phyloP scores from a whole-genome alignment of 2,113 vertebrate species.

The Sphyrna mokarran region DNA sequence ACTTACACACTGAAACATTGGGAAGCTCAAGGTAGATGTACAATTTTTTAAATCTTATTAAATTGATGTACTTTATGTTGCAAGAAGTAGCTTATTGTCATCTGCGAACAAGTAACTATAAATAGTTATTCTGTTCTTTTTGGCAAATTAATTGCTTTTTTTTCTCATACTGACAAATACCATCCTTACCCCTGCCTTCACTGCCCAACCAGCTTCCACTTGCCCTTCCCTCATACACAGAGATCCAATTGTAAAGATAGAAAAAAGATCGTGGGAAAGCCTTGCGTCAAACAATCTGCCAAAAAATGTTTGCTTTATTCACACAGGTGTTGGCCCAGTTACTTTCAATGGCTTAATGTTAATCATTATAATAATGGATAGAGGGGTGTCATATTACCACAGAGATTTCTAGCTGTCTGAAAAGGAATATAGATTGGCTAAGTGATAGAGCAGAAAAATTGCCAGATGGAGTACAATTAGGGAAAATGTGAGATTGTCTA shows the following conservation, averaged over 20 bases:
- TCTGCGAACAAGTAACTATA: background rate
- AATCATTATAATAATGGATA: background rate
- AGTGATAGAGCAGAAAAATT: no score
- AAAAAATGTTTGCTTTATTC: background rate
- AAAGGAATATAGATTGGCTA: no score
- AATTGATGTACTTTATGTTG: background rate
- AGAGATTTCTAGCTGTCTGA: background rate
- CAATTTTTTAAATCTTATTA: background rate
- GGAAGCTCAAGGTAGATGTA: background rate
- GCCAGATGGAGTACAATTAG: no score
- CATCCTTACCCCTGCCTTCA: background rate
- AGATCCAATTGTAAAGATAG: background rate
- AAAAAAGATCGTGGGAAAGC: background rate
- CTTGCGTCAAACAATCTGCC: background rate
- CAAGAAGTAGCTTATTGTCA: background rate
- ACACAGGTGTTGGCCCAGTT: background rate
- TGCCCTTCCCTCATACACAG: background rate
- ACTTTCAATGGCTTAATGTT: background rate
- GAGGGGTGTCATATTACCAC: background rate
- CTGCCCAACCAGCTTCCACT: background rate
- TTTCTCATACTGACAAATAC: background rate
- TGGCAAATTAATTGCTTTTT: background rate
- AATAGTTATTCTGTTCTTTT: background rate
- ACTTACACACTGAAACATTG: background rate
- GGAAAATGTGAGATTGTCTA: no score